Conservation (phyloP, 2,113 vertebrate genomes). For the Crotophaga sulcirostris region DNA sequence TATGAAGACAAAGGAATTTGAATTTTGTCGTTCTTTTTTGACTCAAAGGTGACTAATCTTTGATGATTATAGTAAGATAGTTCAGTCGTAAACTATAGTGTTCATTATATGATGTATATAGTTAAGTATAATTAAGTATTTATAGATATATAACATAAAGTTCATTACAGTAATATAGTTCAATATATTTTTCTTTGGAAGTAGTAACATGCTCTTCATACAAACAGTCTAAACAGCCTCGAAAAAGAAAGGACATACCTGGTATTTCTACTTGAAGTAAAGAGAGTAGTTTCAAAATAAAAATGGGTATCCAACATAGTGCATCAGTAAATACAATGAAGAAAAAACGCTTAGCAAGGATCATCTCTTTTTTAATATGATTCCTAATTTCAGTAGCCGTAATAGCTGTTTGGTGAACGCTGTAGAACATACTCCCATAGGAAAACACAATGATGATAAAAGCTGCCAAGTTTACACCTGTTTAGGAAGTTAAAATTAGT, state of each 20-base stretch:
- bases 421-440: conserved; percentile 98
- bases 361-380: conserved; percentile 93
- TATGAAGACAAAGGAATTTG: background rate
- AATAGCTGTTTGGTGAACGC: conserved; percentile 88
- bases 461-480: conserved; percentile 93
- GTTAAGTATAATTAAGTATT: no score
- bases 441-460: conserved; percentile 95
- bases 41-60: background rate
- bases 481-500: conserved; percentile 31
- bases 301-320: conserved; percentile 97
- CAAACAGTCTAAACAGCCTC: background rate
- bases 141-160: background rate
- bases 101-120: background rate
- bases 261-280: conserved; percentile 95
- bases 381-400: conserved; percentile 90
- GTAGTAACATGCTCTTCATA: background rate
- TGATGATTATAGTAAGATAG: background rate
- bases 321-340: conserved; percentile 97
- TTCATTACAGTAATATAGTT: background rate
- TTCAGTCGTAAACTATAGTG: background rate
- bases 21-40: background rate
- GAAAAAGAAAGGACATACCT: conserved; percentile 75
- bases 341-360: conserved; percentile 95
- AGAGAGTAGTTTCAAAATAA: conserved; percentile 94
- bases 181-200: background rate